Evolutionary conservation across 1,140 invertebrate species (phyloP).

Genomic region (Formica selysi): DNA sequence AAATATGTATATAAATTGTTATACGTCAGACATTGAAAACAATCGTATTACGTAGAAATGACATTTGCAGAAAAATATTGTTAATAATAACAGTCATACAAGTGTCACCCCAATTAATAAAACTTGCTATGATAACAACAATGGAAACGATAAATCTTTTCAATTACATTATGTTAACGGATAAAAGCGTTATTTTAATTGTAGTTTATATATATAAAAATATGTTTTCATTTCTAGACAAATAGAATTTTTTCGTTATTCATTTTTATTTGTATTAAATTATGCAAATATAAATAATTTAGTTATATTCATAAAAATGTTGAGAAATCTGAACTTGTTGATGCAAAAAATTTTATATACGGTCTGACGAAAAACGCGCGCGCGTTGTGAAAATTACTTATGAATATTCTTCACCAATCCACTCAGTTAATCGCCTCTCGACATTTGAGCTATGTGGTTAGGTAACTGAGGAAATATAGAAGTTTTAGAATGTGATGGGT

Average conservation of each 20-base stretch:
- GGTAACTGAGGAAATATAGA: constrained; percentile 45
- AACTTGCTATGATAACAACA: constrained; percentile 5
- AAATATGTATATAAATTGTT: constrained; percentile 3
- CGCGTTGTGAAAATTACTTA: not conserved
- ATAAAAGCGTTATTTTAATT: constrained; percentile 34
- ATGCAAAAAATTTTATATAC: not conserved
- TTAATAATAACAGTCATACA: constrained; percentile 38
- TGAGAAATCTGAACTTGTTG: not conserved
- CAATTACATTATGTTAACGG: constrained; percentile 19
- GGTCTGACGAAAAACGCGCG: not conserved
- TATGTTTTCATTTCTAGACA: not conserved
- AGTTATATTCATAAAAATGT: constrained; percentile 1
- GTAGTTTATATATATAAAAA: not conserved
- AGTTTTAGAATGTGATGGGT: constrained; percentile 46
- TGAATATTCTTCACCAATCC: constrained; percentile 21
- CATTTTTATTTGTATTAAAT: not conserved
- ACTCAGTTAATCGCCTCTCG: not conserved
- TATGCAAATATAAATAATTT: not conserved
- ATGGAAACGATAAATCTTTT: constrained; percentile 47
- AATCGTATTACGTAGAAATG: constrained; percentile 59
- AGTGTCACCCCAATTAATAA: constrained; percentile 31
- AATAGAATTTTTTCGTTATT: not conserved
- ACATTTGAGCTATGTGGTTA: not conserved
- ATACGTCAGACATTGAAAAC: constrained; percentile 26
- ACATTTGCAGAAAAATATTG: constrained; percentile 64